A percentile compares a stretch with the other conserved stretches of the same genome.
Evolutionary conservation across 2,797 vertebrate species (phyloP).

Genomic region (Sebastes hubbsi): DNA sequence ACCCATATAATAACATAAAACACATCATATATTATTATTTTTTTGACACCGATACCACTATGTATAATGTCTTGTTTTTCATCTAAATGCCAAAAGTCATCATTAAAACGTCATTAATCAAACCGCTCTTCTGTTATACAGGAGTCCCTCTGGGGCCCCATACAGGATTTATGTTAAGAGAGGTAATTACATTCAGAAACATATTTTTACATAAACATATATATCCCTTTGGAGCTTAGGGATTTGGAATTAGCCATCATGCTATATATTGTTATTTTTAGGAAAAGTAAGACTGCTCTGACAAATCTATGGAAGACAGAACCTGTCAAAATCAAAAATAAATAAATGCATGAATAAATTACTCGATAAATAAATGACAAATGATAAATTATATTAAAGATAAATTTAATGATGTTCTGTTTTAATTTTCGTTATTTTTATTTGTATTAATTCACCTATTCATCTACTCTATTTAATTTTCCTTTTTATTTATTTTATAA

Average conservation of each 20-base stretch:
- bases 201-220: not conserved
- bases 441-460: no score
- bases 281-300: not conserved
- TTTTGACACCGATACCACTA: no score
- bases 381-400: no score
- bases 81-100: not conserved
- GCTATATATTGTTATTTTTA: not conserved
- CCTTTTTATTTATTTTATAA: no score
- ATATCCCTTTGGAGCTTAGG: not conserved
- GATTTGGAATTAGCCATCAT: not conserved
- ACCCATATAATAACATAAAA: not conserved
- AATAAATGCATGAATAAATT: not conserved
- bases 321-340: not conserved
- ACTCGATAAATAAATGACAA: no score
- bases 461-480: no score
- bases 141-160: not conserved
- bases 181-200: not conserved
- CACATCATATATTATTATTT: not conserved
- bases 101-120: not conserved
- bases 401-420: rapidly evolving
- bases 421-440: no score
- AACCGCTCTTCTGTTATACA: not conserved
- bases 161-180: not conserved
- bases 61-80: not conserved
- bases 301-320: not conserved